phyloP scores from a whole-genome alignment of 2,888 invertebrate genomes.

The Cactoblastis cactorum region DNA sequence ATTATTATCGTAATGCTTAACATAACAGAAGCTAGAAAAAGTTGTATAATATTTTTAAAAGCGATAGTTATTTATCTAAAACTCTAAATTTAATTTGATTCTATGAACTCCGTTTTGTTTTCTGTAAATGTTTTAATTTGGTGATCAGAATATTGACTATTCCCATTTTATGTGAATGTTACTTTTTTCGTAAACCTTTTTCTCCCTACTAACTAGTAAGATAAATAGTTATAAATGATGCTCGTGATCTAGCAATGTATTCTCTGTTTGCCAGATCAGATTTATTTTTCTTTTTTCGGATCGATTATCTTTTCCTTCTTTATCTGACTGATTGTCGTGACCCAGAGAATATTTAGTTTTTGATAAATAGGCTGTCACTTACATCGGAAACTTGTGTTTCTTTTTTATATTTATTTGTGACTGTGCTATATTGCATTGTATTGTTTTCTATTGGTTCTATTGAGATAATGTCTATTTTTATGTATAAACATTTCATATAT shows the following conservation, averaged over 20 bases:
- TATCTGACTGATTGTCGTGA: conserved; percentile 2
- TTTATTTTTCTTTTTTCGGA: no score
- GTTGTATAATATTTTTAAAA: conserved; percentile 62
- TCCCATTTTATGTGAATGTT: not conserved
- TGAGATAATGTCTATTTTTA: conserved; percentile 9
- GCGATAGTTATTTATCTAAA: conserved; percentile 52
- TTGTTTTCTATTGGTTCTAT: conserved; percentile 8
- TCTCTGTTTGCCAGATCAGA: conserved; percentile 19
- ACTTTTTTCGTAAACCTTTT: conserved; percentile 11
- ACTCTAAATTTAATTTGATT: conserved; percentile 30
- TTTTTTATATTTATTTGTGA: conserved; percentile 5
- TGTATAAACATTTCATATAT: conserved; percentile 6
- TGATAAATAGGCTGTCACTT: conserved; percentile 8
- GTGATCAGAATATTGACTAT: not conserved
- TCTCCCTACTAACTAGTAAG: conserved; percentile 15
- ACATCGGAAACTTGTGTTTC: conserved; percentile 3
- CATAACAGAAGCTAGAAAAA: conserved; percentile 51
- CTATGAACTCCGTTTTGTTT: conserved; percentile 9
- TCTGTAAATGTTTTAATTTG: not conserved
- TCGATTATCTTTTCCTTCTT: conserved; percentile 5
- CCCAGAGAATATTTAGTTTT: not conserved
- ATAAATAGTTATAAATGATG: conserved; percentile 13
- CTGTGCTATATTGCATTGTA: conserved; percentile 7
- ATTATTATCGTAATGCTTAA: conserved; percentile 47
- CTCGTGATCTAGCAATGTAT: conserved; percentile 16